phyloP scores from a whole-genome alignment of 2,888 invertebrate species.

The Epinotia bilunana region DNA sequence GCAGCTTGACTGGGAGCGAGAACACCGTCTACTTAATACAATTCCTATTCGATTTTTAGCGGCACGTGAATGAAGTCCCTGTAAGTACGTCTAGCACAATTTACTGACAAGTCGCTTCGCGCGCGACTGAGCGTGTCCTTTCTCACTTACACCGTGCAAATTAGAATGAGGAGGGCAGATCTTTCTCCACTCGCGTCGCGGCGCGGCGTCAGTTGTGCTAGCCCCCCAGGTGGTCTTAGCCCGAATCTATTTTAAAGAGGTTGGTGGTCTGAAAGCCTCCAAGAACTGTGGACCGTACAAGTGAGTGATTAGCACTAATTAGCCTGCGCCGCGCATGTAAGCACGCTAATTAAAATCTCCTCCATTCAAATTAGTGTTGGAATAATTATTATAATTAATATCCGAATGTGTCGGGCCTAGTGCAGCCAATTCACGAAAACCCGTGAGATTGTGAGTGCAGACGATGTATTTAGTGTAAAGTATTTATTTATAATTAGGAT shows the following conservation, averaged over 20 bases:
- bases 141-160: too few species aligned
- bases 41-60: too few species aligned
- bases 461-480: background rate
- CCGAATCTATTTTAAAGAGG: background rate
- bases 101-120: too few species aligned
- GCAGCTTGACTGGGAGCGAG: too few species aligned
- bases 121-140: too few species aligned
- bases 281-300: slow-evolving; percentile 24
- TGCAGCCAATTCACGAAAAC: slow-evolving; percentile 7
- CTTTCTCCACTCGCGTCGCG: too few species aligned
- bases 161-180: too few species aligned
- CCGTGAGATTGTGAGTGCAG: slow-evolving; percentile 22
- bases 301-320: slow-evolving; percentile 36
- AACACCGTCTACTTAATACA: too few species aligned
- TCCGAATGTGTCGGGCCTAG: slow-evolving; percentile 23
- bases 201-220: too few species aligned
- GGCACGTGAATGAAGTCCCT: background rate
- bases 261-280: background rate
- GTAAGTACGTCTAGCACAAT: too few species aligned
- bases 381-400: slow-evolving; percentile 36
- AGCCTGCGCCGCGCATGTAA: slow-evolving; percentile 17
- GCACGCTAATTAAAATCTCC: slow-evolving; percentile 35
- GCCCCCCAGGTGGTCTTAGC: too few species aligned
- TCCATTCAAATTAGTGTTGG: slow-evolving; percentile 39
- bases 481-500: background rate